phyloP scores from a whole-genome alignment of 2,113 vertebrate species.

The Nymphicus hollandicus region DNA sequence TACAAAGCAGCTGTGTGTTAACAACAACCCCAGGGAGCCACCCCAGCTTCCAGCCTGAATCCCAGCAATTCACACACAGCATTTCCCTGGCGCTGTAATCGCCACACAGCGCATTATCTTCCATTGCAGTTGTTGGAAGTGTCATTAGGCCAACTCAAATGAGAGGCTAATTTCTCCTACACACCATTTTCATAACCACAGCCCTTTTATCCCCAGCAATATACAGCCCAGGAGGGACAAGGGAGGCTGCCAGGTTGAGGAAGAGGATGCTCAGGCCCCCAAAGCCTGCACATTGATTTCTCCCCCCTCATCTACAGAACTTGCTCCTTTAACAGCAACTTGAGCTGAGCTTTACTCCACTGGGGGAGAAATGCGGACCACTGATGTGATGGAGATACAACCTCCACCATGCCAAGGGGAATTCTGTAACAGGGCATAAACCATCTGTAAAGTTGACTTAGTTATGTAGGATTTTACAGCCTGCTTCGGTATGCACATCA shows the following conservation, averaged over 20 bases:
- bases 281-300: background rate
- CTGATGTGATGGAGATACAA: background rate
- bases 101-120: conserved; percentile 44
- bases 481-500: rapidly evolving
- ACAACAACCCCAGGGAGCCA: background rate
- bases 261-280: background rate
- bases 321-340: background rate
- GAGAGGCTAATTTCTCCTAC: conserved; percentile 46
- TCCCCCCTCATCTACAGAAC: background rate
- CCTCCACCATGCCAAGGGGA: rapidly evolving
- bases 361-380: background rate
- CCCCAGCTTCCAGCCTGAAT: background rate
- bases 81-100: background rate
- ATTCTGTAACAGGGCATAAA: background rate
- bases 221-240: background rate
- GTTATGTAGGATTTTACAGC: background rate
- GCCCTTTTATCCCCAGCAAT: background rate
- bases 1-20: conserved; percentile 40
- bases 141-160: conserved; percentile 39
- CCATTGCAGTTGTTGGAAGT: background rate
- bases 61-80: background rate
- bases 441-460: background rate
- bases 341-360: background rate
- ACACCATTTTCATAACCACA: background rate
- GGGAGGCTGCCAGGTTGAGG: background rate